Evolutionary conservation across 2,113 vertebrate species (phyloP), one percentile per base, ranked within the genome.

Genomic region (Micronisus gabar): DNA sequence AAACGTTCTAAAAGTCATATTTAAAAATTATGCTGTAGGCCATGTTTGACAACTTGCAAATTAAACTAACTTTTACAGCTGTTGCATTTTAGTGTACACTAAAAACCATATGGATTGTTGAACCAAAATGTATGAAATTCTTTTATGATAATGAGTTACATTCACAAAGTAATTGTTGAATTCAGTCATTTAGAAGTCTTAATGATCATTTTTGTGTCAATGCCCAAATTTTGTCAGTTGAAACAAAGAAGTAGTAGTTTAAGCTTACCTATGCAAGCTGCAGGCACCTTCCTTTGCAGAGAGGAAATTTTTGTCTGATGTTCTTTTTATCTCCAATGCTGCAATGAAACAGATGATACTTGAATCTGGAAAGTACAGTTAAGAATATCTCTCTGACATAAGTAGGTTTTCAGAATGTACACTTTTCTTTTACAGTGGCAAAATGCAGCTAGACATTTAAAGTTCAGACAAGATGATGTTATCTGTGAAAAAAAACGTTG

Each of bases 231-330:
- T 79, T 53, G 6, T 67, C 26, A 67, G 38, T 19, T 84, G 17
- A 66, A 93, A 74, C 6, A 83, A 94, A 78, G 13, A 47, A 88
- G 8, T 40, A 81, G 30, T 61, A 63, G 10, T 78, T 91, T 61
- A 87, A 83, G 41, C 96, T 97, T 97, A 97, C 97, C 91, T 94
- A 2, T 73, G 15, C n/a, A 82, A 93, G 26, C 38, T 93, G 86
- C 58, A 95, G 59, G 15, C 41, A 68, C 87, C 41, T 90, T 94
- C 62, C 20, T 75, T 79, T 85, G 86, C 50, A 81, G 74, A 67
- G 67, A 95, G 23, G 53, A 53, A 87, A 15, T 83, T 62, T 58
- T 93, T 76, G 70, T 89, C 58, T 75, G 74, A 23, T 32, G 32
- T 71, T 89, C 11, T 30, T 91, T 85, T 45, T 80, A 8, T 84